phyloP scores from a whole-genome alignment of 2,113 vertebrate species.

The Ammospiza caudacuta region DNA sequence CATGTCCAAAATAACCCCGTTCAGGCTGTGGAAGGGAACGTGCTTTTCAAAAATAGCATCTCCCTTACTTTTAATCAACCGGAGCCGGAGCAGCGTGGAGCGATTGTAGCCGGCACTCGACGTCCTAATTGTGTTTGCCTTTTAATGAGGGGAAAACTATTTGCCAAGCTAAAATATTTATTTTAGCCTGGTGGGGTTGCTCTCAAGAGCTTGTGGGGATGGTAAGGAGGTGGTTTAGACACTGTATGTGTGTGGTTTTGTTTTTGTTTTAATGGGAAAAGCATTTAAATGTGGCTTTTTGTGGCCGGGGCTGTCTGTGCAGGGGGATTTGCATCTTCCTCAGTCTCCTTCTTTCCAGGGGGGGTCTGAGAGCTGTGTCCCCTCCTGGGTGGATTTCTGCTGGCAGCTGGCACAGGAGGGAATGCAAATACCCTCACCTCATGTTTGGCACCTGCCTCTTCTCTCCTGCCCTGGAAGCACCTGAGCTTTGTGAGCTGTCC shows the following conservation, averaged over 20 bases:
- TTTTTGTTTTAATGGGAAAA: not conserved
- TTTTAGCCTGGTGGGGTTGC: slow-evolving; percentile 15
- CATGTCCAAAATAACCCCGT: not conserved
- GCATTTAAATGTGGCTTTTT: not conserved
- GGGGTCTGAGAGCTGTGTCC: not conserved
- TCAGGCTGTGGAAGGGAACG: not conserved
- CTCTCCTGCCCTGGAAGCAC: not conserved
- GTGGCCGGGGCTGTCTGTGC: accelerated
- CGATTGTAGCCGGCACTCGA: not conserved
- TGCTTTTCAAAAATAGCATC: slow-evolving; percentile 32
- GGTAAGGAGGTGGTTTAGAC: slow-evolving; percentile 8
- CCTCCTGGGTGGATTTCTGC: not conserved
- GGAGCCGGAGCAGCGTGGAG: not conserved
- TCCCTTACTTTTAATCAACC: slow-evolving; percentile 13
- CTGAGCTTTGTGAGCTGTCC: not conserved
- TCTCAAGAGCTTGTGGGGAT: not conserved
- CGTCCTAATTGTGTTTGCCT: slow-evolving; percentile 10
- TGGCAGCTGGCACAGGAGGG: not conserved
- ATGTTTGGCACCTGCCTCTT: not conserved
- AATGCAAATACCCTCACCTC: not conserved
- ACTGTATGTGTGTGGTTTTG: not conserved
- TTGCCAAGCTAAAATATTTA: slow-evolving; percentile 34
- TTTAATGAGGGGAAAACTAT: slow-evolving; percentile 18
- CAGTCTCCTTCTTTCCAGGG: not conserved
- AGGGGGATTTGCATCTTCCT: slow-evolving; percentile 2